These are phyloP conservation scores for Pelecanus crispus DNA, from an alignment of 2,113 vertebrate species.

Conservation along the genomic window DNA sequence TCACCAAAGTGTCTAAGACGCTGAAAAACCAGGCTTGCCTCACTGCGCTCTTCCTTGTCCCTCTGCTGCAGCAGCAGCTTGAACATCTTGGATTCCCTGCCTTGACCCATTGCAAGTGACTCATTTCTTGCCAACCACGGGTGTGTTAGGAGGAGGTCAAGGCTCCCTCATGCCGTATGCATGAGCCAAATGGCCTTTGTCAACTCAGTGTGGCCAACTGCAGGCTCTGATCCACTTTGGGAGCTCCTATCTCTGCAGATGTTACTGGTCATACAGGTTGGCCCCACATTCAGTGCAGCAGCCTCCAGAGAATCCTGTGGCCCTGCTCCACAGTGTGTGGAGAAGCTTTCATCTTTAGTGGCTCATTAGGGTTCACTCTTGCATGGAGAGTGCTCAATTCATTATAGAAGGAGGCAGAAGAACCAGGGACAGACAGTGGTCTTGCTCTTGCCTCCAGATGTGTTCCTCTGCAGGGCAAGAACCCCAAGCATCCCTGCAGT, in stretches of 20 bases:
- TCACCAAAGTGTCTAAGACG: neutral
- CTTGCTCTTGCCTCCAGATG: neutral
- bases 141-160: neutral
- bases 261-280: neutral
- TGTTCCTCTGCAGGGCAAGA: neutral
- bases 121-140: neutral
- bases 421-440: neutral
- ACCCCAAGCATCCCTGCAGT: neutral
- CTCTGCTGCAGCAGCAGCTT: neutral
- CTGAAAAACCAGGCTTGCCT: neutral
- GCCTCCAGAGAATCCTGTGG: neutral
- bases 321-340: neutral
- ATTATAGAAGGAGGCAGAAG: neutral
- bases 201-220: rapidly evolving
- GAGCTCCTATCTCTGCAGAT: neutral
- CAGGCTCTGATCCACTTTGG: neutral
- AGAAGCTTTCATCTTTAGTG: neutral
- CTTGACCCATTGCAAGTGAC: neutral
- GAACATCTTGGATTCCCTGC: neutral
- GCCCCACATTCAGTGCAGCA: neutral
- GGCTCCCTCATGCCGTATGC: rapidly evolving
- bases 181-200: neutral
- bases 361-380: neutral
- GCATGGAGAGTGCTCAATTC: neutral
- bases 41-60: neutral